Evolutionary conservation across 2,888 invertebrate species (phyloP), one percentile per base, ranked within the genome.

Genomic region (Iselma pallidipennis): DNA sequence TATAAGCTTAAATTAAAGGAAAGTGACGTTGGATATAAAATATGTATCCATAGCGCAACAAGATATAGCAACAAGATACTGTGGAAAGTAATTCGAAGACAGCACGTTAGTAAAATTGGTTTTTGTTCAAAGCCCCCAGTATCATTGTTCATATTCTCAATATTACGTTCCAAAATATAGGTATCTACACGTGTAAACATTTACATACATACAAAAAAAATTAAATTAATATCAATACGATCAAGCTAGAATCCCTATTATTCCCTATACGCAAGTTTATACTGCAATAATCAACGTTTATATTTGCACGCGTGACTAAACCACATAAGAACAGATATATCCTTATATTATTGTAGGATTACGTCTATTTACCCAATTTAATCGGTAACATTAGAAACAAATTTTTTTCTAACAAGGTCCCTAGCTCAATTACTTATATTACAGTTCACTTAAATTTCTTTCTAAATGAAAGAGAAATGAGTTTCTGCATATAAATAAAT

Each of bases 21-120:
- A 52, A 59, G 52, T 59, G 59, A 63, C 54, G 55, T 52, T 55
- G 55, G 45, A 54, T 55, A 58, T 62, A 62, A 58, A 62, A 59
- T 59, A 59, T 55, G 55, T 63, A 55, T 49, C 45, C 53, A 59
- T 51, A 58, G 42, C 58, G 53, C 55, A 61, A 55, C 54, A 50
- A 57, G 51, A 57, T 61, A 31, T 49, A 53, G 53, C 52, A 33
- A 49, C 9, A 26, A 6, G 62, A 62, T 62, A 55, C 54, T 62
- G 50, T 55, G 50, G 29, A 45, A 55, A 62, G 54, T 61, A 57
- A 61, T 57, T 57, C 54, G 57, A 31, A 53, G 57, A 61, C 57
- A 51, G 42, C 50, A 62, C 50, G 55, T 58, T 58, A 51, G 45
- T 45, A 55, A 62, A 62, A 58, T 62, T 37, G 58, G 57, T 45